Conservation (phyloP, 2,113 vertebrate species). For the Oryzias melastigma region DNA sequence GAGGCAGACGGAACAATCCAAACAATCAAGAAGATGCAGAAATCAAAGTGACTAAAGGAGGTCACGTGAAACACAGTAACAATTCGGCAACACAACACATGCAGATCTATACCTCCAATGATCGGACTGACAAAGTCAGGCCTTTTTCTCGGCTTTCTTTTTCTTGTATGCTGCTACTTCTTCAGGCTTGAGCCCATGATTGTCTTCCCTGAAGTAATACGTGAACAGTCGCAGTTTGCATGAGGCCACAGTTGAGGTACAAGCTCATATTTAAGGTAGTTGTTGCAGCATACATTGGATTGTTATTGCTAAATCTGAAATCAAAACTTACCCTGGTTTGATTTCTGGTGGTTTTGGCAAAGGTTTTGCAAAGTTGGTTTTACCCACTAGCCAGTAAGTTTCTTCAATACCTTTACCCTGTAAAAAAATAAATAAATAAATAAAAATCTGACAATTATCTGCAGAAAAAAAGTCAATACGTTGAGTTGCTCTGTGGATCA, state of each 20-base stretch:
- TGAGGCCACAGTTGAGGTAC: conserved; percentile 3
- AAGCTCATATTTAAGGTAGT: neutral
- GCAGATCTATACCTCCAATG: conserved; percentile 79
- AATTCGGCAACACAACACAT: conserved; percentile 55
- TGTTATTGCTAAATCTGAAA: neutral
- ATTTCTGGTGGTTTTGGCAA: conserved; percentile 87
- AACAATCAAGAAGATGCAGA: conserved; percentile 16
- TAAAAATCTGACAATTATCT: neutral
- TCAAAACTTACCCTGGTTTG: conserved; percentile 82
- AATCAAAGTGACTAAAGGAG: conserved; percentile 26
- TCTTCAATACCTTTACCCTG: conserved; percentile 93
- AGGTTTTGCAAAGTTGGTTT: conserved; percentile 82
- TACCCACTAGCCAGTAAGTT: conserved; percentile 91
- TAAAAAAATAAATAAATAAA: conserved; percentile 18
- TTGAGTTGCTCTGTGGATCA: neutral
- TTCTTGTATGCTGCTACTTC: conserved; percentile 85
- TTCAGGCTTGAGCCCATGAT: conserved; percentile 83
- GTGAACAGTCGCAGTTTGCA: conserved; percentile 41
- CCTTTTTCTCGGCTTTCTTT: conserved; percentile 84
- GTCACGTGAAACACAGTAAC: conserved; percentile 20
- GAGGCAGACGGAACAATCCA: conserved; percentile 18
- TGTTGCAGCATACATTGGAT: neutral
- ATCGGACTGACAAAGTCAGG: conserved; percentile 70
- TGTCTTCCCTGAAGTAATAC: conserved; percentile 81
- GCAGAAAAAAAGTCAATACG: neutral